phyloP scores from a whole-genome alignment of 2,797 vertebrate genomes.

The Xiphorhynchus erythropygius region DNA sequence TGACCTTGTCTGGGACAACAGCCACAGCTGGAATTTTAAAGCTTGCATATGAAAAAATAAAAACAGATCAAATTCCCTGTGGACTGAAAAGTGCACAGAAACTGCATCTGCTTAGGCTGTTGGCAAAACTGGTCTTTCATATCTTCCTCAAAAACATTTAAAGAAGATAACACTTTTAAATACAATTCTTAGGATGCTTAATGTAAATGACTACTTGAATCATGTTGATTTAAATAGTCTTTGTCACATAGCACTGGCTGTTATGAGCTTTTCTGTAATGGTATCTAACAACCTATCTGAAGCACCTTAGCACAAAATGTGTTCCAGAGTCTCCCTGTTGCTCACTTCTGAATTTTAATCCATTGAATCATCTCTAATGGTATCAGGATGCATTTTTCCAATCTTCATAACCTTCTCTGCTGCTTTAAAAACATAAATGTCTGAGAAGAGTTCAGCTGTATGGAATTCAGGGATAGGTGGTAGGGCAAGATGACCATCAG shows the following conservation, averaged over 20 bases:
- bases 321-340: not conserved
- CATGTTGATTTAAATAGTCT: not conserved
- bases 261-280: not conserved
- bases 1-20: not conserved
- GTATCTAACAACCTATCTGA: not conserved
- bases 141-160: not conserved
- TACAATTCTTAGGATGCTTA: not conserved
- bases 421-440: not conserved
- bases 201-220: not conserved
- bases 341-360: not conserved
- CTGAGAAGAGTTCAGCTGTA: not conserved
- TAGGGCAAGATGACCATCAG: not conserved
- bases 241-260: not conserved
- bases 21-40: slow-evolving; percentile 10
- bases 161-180: not conserved
- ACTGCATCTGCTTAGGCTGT: not conserved
- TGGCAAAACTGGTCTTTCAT: not conserved
- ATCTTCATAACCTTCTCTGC: not conserved
- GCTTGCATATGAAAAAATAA: not conserved
- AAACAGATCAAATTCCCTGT: not conserved
- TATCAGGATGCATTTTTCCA: not conserved
- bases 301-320: not conserved
- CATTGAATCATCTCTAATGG: not conserved
- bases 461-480: not conserved
- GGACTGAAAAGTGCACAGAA: not conserved